A percentile compares a stretch with the other conserved stretches of the same genome.
These are phyloP conservation scores for Dexiosoma caninum DNA, from an alignment of 2,888 invertebrate genomes.

Conservation along the genomic window DNA sequence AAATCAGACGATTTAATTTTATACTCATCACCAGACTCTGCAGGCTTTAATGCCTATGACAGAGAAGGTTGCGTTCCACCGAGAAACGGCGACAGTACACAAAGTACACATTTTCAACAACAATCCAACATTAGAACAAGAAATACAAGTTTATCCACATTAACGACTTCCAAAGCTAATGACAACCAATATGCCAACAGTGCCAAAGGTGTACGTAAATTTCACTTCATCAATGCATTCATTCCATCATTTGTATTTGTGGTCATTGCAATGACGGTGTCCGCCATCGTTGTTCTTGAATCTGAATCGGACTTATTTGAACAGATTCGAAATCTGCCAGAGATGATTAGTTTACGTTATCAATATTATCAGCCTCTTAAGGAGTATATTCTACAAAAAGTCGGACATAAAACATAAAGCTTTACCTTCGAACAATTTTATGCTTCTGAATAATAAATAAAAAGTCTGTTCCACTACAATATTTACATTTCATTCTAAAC, in stretches of 20 bases:
- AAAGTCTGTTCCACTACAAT: not conserved
- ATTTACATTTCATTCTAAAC: not conserved
- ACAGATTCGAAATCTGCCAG: slow-evolving; percentile 85
- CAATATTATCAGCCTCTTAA: slow-evolving; percentile 91
- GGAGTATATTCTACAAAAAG: slow-evolving; percentile 78
- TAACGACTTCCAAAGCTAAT: slow-evolving; percentile 42
- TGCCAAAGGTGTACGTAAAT: slow-evolving; percentile 78
- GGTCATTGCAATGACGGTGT: slow-evolving; percentile 83
- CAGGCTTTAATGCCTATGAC: slow-evolving; percentile 78
- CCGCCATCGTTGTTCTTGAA: slow-evolving; percentile 86
- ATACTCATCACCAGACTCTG: slow-evolving; percentile 89
- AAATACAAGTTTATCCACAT: slow-evolving; percentile 60
- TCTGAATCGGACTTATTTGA: slow-evolving; percentile 86
- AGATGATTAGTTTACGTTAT: slow-evolving; percentile 85
- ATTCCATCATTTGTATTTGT: slow-evolving; percentile 88
- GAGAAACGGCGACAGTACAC: not conserved
- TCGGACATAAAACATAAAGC: slow-evolving; percentile 69
- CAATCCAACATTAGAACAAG: slow-evolving; percentile 17
- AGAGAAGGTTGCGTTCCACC: slow-evolving; percentile 63
- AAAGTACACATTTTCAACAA: slow-evolving; percentile 8
- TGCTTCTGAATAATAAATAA: slow-evolving; percentile 9
- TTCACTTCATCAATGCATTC: slow-evolving; percentile 85
- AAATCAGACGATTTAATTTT: slow-evolving; percentile 84
- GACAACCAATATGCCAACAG: slow-evolving; percentile 70
- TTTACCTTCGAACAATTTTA: not conserved